Evolutionary conservation across 92 coral and sea anemone genomes (phyloP), one percentile per base, ranked within the genome.

Genomic region (Chrysogorgia sp.): DNA sequence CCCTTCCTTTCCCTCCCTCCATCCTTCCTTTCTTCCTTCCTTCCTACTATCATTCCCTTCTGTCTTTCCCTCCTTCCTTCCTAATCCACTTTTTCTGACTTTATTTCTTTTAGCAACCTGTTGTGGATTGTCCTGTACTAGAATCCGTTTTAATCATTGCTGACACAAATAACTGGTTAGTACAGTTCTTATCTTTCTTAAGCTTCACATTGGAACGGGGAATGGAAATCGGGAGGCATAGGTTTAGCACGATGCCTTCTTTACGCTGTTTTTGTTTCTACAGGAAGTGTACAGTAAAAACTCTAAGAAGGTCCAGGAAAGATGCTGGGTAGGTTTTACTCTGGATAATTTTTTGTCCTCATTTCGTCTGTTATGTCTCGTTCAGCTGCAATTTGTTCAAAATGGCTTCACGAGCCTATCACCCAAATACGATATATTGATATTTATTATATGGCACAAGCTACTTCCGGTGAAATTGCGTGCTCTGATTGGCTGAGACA

Each of bases 81-180:
- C 21, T 23, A n/a, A n/a, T 50, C 43, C 41, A 12, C n/a, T 9
- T 26, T 43, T 26, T n/a, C 53, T 15, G 1, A 7, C n/a, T 52
- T 52, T 52, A n/a, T 68, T 22, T 19, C 1, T 26, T 55, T 15
- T 56, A 94, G 98, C 90, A 91, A 72, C 92, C 98, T 17, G 98
- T 94, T 35, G 87, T 94, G 0, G 98, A 94, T 75, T 91, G 92
- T 66, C 91, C 92, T 1, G 74, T 94, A 14, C 77, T 88, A 20
- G 98, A 94, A 63, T 96, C 98, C 2, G 98, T 89, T 29, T 85
- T 96, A 55, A 94, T 94, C 48, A 71, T 89, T 10, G 98, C 92
- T 14, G 89, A 94, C 87, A 94, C 92, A 21, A 92, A 94, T 35
- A 87, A 82, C 45, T 94, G 98, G 98, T 91, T 63, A 72, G 96